These are phyloP conservation scores for Gnatocerus cornutus DNA, from an alignment of 2,888 invertebrate species.

Conservation along the genomic window DNA sequence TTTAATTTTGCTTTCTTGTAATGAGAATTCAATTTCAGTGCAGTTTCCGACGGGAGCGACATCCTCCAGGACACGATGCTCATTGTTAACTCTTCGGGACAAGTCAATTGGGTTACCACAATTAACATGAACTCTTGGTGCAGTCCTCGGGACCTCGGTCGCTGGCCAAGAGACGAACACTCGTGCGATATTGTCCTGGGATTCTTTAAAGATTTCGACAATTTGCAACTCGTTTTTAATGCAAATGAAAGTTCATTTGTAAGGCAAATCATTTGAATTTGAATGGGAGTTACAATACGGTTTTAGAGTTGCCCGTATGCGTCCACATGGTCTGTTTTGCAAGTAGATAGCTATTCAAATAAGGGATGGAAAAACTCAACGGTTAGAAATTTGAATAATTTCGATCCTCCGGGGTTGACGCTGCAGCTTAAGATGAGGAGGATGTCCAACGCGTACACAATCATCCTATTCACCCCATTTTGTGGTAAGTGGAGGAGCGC, in stretches of 20 bases:
- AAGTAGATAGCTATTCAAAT: constrained; percentile 50
- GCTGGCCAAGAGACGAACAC: constrained; percentile 70
- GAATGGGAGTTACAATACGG: background rate
- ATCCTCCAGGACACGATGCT: constrained; percentile 62
- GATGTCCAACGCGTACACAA: constrained; percentile 60
- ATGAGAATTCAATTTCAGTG: constrained; percentile 57
- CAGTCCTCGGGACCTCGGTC: constrained; percentile 61
- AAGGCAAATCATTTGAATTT: constrained; percentile 37
- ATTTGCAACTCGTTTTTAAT: constrained; percentile 58
- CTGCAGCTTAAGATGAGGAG: constrained; percentile 62
- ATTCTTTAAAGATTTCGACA: constrained; percentile 63
- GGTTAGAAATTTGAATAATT: constrained; percentile 25
- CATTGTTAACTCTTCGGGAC: constrained; percentile 62
- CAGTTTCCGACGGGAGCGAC: constrained; percentile 60
- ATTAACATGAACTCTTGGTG: constrained; percentile 67
- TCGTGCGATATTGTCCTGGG: constrained; percentile 67
- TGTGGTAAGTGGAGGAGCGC: constrained; percentile 56
- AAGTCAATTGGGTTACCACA: constrained; percentile 66
- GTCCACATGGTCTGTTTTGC: constrained; percentile 59
- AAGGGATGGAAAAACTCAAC: constrained; percentile 40
- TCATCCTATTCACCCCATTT: constrained; percentile 65
- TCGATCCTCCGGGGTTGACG: constrained; percentile 57
- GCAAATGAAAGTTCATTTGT: constrained; percentile 58
- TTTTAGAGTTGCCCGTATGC: constrained; percentile 54
- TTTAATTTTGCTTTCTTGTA: background rate